Evolutionary conservation across 1,140 invertebrate species (phyloP).

Genomic region (Ceratina japonica): DNA sequence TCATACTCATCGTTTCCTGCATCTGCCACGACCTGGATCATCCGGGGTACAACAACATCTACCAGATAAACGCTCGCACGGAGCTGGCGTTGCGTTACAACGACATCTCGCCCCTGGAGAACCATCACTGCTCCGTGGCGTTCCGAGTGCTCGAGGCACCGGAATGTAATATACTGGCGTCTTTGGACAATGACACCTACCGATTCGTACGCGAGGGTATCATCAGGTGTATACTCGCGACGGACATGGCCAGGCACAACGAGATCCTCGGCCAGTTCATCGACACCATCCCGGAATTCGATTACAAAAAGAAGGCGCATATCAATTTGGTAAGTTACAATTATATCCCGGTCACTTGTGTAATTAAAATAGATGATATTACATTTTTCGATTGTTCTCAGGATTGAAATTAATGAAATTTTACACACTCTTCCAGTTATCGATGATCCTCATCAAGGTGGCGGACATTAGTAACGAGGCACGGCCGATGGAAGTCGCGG

Average conservation of each 20-base stretch:
- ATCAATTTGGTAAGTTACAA: slow-evolving; percentile 86
- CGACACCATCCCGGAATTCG: slow-evolving; percentile 85
- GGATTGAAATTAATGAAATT: too few species aligned
- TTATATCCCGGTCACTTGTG: not conserved
- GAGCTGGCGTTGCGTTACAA: slow-evolving; percentile 92
- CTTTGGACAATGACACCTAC: slow-evolving; percentile 83
- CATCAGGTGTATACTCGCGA: slow-evolving; percentile 91
- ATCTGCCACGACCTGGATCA: slow-evolving; percentile 96
- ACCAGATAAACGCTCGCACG: slow-evolving; percentile 93
- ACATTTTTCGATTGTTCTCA: not conserved
- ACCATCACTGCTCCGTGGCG: slow-evolving; percentile 93
- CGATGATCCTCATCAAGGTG: slow-evolving; percentile 93
- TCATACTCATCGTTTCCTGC: slow-evolving; percentile 90
- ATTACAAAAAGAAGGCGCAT: slow-evolving; percentile 87
- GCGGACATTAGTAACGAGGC: slow-evolving; percentile 94
- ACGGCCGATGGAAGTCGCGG: slow-evolving; percentile 90
- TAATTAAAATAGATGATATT: too few species aligned
- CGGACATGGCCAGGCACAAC: slow-evolving; percentile 93
- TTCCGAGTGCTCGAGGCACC: slow-evolving; percentile 89
- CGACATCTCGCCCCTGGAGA: slow-evolving; percentile 93
- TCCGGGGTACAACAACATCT: slow-evolving; percentile 94
- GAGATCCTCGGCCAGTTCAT: slow-evolving; percentile 90
- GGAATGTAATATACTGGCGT: slow-evolving; percentile 89
- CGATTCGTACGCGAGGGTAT: slow-evolving; percentile 87
- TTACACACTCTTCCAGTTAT: slow-evolving; percentile 80